Base-by-base conservation (phyloP, 2,888 invertebrate genomes). In the Blastobasis lacticolella region DNA sequence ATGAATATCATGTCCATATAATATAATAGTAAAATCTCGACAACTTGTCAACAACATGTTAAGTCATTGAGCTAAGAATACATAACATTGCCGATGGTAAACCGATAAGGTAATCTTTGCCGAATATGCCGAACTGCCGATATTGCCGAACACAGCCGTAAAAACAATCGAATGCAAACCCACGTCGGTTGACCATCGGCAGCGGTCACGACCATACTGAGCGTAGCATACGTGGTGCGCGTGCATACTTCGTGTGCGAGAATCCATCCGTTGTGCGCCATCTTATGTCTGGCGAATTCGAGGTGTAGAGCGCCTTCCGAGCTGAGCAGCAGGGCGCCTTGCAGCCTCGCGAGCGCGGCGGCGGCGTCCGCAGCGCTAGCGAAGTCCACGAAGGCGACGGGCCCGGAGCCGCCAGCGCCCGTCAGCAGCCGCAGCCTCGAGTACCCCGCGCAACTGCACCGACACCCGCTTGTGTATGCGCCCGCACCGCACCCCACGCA, bases 241-340 rank as follows among this genome's bases (percentile, higher is more conserved):
- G 84, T 84, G 82, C 87, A 83, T 87, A 88, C 86, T 86, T 86
- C 87, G 78, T 86, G 88, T 81, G 85, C 83, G 81, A 83, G 83
- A 81, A 88, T 88, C 88, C 89, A 88, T 82, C 88, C 88, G 84
- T 88, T 89, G 89, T 88, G 89, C 80, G 97, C 96, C 97, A 98
- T 97, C 93, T 98, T 98, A 90, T 95, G 97, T 91, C 97, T 96
- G 88, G 98, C 98, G 92, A 95, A 99, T 91, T 99, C 98, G 89
- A 99, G 97, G 86, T 98, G 94, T 86, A 99, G 97, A 80, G 97
- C 97, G 71, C 97, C 97, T 84, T 98, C 95, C 66, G 97, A 97
- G 86, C 97, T 97, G 85, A 97, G 94, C 76, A 98, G 94, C 89
- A 96, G 94, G 85, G 96, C 96, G 83, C 98, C 98, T 90, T 99